Evolutionary conservation across 2,113 vertebrate genomes (phyloP), one percentile per base, ranked within the genome.

Genomic region (Brachyhypopomus gauderio): DNA sequence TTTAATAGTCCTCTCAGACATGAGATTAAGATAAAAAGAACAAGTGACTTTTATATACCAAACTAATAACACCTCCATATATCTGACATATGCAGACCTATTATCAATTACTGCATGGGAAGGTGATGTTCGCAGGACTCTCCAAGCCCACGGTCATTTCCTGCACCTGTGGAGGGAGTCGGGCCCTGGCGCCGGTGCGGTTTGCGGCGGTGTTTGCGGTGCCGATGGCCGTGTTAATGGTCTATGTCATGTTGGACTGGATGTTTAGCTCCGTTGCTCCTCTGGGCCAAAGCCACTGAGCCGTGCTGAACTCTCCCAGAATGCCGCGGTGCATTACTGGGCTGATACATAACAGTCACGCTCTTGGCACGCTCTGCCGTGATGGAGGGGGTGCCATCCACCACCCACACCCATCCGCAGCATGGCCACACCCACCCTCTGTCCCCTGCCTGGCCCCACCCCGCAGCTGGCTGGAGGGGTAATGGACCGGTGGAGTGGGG

Each of bases 401-500:
- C 27, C 25, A 30, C 45, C 73, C 60, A 71, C 70, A 76, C 60
- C 41, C 69, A 45, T 41, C 73, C 23, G 36, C 60, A 52, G 66
- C 36, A 48, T 63, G 58, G 62, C 76, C 45, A 52, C 70, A 48
- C 88, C 72, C 84, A 38, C 4, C 63, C 70, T 55, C 67, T 25
- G 48, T 41, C 23, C 72, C 38, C n/a, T 45, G 56, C 52, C 1
- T 56, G 41, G 34, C 45, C 69, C 58, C 78, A 52, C 64, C 87
- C 70, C 81, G 77, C 58, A 72, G 78, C 77, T 74, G 70, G 73
- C 79, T 83, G 80, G 83, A 79, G 85, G 85, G 52, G 71, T 88
- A 90, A 89, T 90, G 88, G 85, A 86, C 86, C 75, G 80, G 86
- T 84, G 59, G 62, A 67, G 72, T 74, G 62, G 58, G 59, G 77